These are phyloP conservation scores for Tetramorium bicarinatum DNA, from an alignment of 2,888 invertebrate genomes.

Conservation along the genomic window DNA sequence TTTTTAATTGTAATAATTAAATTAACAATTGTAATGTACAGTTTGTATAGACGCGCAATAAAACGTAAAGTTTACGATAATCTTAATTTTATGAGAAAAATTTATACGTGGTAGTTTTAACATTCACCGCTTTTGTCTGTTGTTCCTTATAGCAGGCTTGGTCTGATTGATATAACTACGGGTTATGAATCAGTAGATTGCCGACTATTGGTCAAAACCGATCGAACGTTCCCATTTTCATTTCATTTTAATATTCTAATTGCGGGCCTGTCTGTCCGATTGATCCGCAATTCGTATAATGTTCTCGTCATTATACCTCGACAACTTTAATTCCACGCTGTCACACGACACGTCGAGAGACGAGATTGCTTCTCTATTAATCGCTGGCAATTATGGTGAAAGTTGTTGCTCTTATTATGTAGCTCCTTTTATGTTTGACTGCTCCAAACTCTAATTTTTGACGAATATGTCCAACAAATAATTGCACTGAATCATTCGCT, in stretches of 20 bases:
- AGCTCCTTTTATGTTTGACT: background rate
- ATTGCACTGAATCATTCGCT: background rate
- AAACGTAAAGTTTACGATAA: background rate
- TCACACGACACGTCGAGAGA: constrained; percentile 68
- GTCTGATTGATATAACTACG: constrained; percentile 75
- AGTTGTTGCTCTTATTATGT: constrained; percentile 21
- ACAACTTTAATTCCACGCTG: constrained; percentile 80
- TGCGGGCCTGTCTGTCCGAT: constrained; percentile 79
- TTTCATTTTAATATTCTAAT: constrained; percentile 81
- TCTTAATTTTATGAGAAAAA: constrained; percentile 2
- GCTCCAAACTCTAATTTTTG: constrained; percentile 9
- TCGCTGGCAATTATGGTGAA: constrained; percentile 61
- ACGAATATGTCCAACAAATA: constrained; percentile 11
- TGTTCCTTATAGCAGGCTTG: background rate
- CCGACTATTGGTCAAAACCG: constrained; percentile 60
- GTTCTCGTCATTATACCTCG: constrained; percentile 76
- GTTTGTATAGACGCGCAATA: background rate
- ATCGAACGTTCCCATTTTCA: constrained; percentile 53
- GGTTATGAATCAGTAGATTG: constrained; percentile 76
- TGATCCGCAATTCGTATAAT: constrained; percentile 75
- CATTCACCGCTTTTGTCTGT: background rate
- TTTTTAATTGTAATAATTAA: constrained; percentile 6
- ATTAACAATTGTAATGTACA: background rate
- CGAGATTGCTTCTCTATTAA: constrained; percentile 79
- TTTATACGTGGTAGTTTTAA: constrained; percentile 3